Percentiles rank a stretch among this genome's conserved stretches.
phyloP scores from a whole-genome alignment of 2,113 vertebrate genomes.

The Hypanus sabinus region DNA sequence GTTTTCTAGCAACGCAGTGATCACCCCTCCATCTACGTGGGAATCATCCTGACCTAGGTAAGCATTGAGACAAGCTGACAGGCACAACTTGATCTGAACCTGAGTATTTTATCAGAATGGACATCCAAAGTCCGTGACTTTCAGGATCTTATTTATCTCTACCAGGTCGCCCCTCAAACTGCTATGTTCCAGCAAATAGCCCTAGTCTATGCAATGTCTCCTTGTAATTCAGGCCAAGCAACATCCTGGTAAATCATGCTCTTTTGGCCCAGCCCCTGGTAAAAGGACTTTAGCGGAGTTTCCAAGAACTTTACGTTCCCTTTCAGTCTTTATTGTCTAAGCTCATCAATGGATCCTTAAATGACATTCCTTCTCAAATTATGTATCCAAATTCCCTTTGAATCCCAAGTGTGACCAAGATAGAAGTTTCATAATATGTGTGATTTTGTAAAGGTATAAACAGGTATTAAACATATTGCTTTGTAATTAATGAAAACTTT shows the following conservation, averaged over 20 bases:
- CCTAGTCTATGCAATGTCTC: too few relatives aligned
- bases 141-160: too few relatives aligned
- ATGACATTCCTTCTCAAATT: background rate
- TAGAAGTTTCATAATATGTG: background rate
- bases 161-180: too few relatives aligned
- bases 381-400: background rate
- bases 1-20: too few relatives aligned
- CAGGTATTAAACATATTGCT: background rate
- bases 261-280: background rate
- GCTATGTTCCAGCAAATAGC: too few relatives aligned
- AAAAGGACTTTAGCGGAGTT: background rate
- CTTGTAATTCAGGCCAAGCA: too few relatives aligned
- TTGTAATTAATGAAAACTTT: background rate
- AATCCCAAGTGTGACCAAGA: background rate
- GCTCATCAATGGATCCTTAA: background rate
- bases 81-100: too few relatives aligned
- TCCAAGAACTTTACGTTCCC: background rate
- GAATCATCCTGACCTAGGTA: too few relatives aligned
- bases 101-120: too few relatives aligned
- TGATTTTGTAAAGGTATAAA: background rate
- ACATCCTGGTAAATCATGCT: background rate
- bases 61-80: too few relatives aligned
- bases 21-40: too few relatives aligned
- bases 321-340: background rate
- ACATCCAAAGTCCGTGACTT: too few relatives aligned